These are phyloP conservation scores for Lindbergichthys nudifrons DNA, from an alignment of 2,797 vertebrate species.

Conservation along the genomic window DNA sequence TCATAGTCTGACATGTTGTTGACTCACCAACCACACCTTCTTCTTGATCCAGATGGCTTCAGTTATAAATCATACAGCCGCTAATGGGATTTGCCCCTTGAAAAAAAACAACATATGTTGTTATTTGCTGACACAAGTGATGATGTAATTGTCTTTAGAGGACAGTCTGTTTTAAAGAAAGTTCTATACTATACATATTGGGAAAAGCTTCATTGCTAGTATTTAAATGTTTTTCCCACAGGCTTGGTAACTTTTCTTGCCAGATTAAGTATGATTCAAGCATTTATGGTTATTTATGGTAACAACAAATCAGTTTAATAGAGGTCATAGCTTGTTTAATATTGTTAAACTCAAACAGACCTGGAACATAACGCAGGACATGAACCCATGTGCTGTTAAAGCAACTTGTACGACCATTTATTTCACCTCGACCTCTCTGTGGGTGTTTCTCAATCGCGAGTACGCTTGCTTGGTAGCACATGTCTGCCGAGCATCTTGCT, in stretches of 20 bases:
- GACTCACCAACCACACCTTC: background rate
- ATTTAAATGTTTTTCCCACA: background rate
- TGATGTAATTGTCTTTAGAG: background rate
- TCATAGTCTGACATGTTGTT: background rate
- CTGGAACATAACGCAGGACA: too few relatives aligned
- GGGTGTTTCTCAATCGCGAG: too few relatives aligned
- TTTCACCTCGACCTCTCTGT: background rate
- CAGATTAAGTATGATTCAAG: background rate
- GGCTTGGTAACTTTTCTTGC: background rate
- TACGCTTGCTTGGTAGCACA: too few relatives aligned
- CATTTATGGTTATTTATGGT: background rate
- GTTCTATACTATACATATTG: background rate
- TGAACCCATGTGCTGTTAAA: too few relatives aligned
- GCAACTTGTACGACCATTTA: too few relatives aligned
- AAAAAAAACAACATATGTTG: too few relatives aligned
- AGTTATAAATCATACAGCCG: background rate
- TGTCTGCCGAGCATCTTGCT: too few relatives aligned
- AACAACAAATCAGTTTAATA: too few relatives aligned
- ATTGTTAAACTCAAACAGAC: background rate
- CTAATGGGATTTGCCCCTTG: background rate
- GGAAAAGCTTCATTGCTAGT: background rate
- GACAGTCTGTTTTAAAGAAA: background rate
- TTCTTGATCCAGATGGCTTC: background rate
- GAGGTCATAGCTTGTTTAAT: background rate
- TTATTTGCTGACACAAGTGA: too few relatives aligned